These are phyloP conservation scores for Cistogaster globosa DNA, from an alignment of 2,888 invertebrate genomes.

Conservation along the genomic window DNA sequence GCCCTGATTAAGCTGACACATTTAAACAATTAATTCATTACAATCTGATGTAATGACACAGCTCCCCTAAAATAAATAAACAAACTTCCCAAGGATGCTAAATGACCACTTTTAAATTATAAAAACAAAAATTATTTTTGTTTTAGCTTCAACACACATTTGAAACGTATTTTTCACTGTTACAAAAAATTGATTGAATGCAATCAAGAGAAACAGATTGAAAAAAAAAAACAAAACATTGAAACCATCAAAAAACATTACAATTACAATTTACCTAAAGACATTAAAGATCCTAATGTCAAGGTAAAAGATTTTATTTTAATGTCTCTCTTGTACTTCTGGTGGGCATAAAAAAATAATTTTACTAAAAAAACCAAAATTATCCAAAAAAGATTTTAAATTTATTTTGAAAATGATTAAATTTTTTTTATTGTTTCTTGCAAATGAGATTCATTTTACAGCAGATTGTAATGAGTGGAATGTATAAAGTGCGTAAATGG, in stretches of 20 bases:
- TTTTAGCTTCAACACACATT: neutral
- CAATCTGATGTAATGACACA: slow-evolving; percentile 16
- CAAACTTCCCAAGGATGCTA: neutral
- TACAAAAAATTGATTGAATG: neutral
- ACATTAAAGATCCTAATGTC: slow-evolving; percentile 37
- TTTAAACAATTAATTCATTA: neutral
- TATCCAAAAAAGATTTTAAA: neutral
- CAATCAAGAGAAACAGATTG: neutral
- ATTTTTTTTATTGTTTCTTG: slow-evolving; percentile 10
- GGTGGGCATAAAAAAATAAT: slow-evolving; percentile 7
- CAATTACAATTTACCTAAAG: slow-evolving; percentile 17
- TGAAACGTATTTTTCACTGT: neutral
- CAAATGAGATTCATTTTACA: slow-evolving; percentile 19
- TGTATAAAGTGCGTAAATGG: slow-evolving; percentile 5
- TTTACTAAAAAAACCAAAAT: neutral
- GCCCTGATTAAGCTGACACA: neutral
- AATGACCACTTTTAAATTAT: neutral
- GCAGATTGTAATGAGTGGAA: slow-evolving; percentile 21
- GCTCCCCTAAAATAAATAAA: neutral
- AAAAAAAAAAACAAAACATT: neutral
- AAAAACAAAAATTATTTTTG: neutral
- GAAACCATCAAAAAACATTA: slow-evolving; percentile 1
- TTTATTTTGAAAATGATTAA: neutral
- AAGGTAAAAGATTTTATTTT: slow-evolving; percentile 43
- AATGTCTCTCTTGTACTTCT: neutral